Percentiles rank a stretch among this genome's conserved stretches.
Evolutionary conservation across 2,888 invertebrate species (phyloP).

Genomic region (Camponotus fellah): DNA sequence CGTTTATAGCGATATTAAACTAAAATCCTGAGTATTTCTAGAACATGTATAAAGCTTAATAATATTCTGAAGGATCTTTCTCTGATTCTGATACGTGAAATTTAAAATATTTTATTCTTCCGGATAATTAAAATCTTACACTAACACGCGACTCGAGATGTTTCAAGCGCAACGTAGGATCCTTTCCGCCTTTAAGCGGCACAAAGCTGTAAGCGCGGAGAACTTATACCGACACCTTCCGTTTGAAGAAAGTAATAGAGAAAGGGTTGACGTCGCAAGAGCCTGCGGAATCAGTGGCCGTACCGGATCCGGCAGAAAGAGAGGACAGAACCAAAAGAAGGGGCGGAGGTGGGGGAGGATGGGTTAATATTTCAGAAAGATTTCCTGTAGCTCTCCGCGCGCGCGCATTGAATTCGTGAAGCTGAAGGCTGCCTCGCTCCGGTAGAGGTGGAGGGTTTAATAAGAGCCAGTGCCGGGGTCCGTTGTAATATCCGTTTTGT

Average conservation of each 20-base stretch:
- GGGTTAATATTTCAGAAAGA: slow-evolving; percentile 72
- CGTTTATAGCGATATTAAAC: neutral
- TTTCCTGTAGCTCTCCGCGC: slow-evolving; percentile 57
- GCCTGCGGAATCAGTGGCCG: slow-evolving; percentile 46
- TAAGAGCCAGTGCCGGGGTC: slow-evolving; percentile 75
- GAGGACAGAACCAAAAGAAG: slow-evolving; percentile 16
- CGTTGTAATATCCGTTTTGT: slow-evolving; percentile 80
- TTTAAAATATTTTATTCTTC: neutral
- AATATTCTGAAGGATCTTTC: neutral
- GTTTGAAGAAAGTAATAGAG: slow-evolving; percentile 46
- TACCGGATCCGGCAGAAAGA: slow-evolving; percentile 46
- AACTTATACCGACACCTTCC: slow-evolving; percentile 35
- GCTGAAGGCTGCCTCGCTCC: slow-evolving; percentile 64
- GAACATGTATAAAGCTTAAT: neutral
- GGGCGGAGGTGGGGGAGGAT: slow-evolving; percentile 25
- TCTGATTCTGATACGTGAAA: neutral
- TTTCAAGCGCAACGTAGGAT: neutral
- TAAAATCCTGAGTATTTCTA: neutral
- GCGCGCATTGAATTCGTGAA: slow-evolving; percentile 69
- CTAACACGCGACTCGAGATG: neutral
- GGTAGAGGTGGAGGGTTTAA: slow-evolving; percentile 73
- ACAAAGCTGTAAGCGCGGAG: slow-evolving; percentile 24
- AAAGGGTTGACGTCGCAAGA: slow-evolving; percentile 42
- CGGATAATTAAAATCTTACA: slow-evolving; percentile 21
- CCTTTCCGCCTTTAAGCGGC: neutral